These are phyloP conservation scores for Grus americana DNA, from an alignment of 2,113 vertebrate genomes.

Conservation along the genomic window DNA sequence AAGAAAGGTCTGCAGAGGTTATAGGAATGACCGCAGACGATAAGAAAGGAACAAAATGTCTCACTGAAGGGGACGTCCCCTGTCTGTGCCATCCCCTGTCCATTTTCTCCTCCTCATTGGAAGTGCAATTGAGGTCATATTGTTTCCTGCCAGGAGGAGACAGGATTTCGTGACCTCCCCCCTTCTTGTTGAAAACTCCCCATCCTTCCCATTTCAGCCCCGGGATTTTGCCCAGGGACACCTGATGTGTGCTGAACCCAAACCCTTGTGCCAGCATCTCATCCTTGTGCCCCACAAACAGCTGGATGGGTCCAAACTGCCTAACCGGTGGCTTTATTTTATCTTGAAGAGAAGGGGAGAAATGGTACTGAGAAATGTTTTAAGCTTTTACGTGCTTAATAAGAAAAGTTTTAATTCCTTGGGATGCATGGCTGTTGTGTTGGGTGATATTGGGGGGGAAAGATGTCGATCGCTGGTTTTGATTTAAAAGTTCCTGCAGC, in stretches of 20 bases:
- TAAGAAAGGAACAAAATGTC: background rate
- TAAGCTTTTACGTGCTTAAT: background rate
- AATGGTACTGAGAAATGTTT: background rate
- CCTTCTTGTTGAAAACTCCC: background rate
- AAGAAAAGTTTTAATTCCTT: background rate
- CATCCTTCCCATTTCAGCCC: background rate
- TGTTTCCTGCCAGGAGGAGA: background rate
- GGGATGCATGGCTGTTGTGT: background rate
- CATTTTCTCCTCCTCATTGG: background rate
- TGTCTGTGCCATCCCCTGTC: background rate
- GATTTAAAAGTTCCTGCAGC: background rate
- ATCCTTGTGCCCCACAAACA: background rate
- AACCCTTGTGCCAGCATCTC: background rate
- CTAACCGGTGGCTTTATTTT: background rate
- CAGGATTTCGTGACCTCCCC: background rate
- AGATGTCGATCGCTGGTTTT: background rate
- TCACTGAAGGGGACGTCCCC: background rate
- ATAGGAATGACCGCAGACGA: background rate
- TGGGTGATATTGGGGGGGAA: background rate
- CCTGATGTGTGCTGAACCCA: background rate
- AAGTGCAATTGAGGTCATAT: background rate
- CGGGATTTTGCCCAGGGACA: background rate
- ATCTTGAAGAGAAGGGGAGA: slow-evolving; percentile 1
- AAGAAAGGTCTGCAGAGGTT: background rate
- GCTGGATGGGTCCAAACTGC: background rate